These are phyloP conservation scores for Polyommatus icarus DNA, from an alignment of 2,888 invertebrate genomes.

Conservation along the genomic window DNA sequence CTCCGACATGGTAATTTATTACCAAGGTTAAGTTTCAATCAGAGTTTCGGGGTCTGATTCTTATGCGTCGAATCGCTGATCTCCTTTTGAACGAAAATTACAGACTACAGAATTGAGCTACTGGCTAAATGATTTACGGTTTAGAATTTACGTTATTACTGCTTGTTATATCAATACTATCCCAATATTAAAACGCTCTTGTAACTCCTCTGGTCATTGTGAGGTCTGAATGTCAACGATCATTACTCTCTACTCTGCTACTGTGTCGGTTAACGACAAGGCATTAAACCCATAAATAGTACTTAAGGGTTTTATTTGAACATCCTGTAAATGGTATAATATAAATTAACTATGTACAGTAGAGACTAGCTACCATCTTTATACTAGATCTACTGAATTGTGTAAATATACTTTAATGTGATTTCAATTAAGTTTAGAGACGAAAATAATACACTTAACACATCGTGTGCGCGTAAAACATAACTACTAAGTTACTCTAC, in stretches of 20 bases:
- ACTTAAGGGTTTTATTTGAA: background rate
- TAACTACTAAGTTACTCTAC: background rate
- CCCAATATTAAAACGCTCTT: background rate
- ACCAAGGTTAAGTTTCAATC: slow-evolving; percentile 1
- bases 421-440: too few relatives aligned
- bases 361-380: too few relatives aligned
- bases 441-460: too few relatives aligned
- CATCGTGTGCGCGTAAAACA: too few relatives aligned
- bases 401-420: too few relatives aligned
- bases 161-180: too few relatives aligned
- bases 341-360: too few relatives aligned
- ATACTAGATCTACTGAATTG: too few relatives aligned
- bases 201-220: background rate
- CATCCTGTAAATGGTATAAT: background rate
- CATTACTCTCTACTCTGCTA: background rate
- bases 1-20: slow-evolving; percentile 21
- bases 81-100: too few relatives aligned
- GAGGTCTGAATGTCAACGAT: background rate
- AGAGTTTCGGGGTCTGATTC: background rate
- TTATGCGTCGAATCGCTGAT: background rate
- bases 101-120: too few relatives aligned
- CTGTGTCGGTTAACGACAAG: background rate
- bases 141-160: too few relatives aligned
- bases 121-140: too few relatives aligned
- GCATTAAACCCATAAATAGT: slow-evolving; percentile 1